phyloP scores from a whole-genome alignment of 2,797 vertebrate species.

The Clarias platycephalus region DNA sequence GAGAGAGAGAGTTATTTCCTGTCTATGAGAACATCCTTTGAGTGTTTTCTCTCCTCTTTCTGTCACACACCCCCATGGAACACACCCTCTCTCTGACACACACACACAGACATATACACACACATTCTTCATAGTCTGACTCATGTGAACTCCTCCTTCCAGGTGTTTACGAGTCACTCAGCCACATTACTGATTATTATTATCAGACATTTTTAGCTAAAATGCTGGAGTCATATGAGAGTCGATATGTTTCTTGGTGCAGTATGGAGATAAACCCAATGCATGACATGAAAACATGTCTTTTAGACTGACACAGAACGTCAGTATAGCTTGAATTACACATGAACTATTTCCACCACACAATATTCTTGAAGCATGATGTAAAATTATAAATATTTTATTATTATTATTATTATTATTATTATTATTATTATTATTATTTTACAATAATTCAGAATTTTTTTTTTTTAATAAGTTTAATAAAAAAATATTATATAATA shows the following conservation, averaged over 20 bases:
- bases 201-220: background rate
- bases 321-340: background rate
- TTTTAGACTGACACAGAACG: background rate
- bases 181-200: background rate
- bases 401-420: background rate
- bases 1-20: slow-evolving; percentile 45
- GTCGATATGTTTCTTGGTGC: background rate
- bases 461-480: background rate
- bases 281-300: background rate
- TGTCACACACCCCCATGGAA: slow-evolving; percentile 26
- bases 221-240: background rate
- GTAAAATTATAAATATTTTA: background rate
- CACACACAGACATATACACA: slow-evolving; percentile 32
- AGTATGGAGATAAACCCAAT: background rate
- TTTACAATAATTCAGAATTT: background rate
- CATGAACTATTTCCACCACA: no score
- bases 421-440: background rate
- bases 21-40: slow-evolving; percentile 51
- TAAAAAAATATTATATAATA: no score
- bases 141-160: slow-evolving; percentile 32
- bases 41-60: slow-evolving; percentile 38
- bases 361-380: background rate
- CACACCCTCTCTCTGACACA: slow-evolving; percentile 25
- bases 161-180: background rate
- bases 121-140: slow-evolving; percentile 28